A percentile compares a stretch with the other conserved stretches of the same genome.
Conservation (phyloP, 2,113 vertebrate genomes). For the Tychaedon coryphoeus region DNA sequence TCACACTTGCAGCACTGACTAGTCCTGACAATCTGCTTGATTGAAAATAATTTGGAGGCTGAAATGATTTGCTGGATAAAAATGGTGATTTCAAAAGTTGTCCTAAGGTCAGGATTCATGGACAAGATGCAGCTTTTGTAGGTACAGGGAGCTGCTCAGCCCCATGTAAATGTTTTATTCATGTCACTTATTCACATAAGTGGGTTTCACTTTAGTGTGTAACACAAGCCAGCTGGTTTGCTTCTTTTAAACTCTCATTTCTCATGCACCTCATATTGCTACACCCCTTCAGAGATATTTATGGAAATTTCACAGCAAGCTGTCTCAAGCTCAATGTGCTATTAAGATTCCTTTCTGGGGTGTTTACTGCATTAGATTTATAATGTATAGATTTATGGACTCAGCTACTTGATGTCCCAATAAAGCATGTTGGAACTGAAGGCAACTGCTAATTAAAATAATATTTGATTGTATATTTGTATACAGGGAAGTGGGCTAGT, state of each 20-base stretch:
- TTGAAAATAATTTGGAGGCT: background rate
- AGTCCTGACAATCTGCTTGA: background rate
- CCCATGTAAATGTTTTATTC: conserved; percentile 66
- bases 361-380: conserved; percentile 61
- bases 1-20: background rate
- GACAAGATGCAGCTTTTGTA: background rate
- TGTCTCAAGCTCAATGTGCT: conserved; percentile 61
- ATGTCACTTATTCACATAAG: conserved; percentile 53
- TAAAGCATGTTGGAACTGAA: conserved; percentile 1
- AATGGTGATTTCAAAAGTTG: background rate
- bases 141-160: background rate
- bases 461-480: background rate
- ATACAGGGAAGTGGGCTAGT: background rate
- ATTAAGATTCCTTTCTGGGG: conserved; percentile 47
- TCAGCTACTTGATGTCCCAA: background rate
- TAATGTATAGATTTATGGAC: conserved; percentile 26
- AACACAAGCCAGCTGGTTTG: conserved; percentile 71
- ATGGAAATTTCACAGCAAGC: conserved; percentile 64
- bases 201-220: conserved; percentile 62
- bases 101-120: background rate
- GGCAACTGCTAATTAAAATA: conserved; percentile 34
- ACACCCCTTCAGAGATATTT: conserved; percentile 67
- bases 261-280: conserved; percentile 57
- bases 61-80: background rate
- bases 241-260: conserved; percentile 70